These are phyloP conservation scores for Sebastes melanostomus DNA, from an alignment of 2,797 vertebrate genomes.

Conservation along the genomic window DNA sequence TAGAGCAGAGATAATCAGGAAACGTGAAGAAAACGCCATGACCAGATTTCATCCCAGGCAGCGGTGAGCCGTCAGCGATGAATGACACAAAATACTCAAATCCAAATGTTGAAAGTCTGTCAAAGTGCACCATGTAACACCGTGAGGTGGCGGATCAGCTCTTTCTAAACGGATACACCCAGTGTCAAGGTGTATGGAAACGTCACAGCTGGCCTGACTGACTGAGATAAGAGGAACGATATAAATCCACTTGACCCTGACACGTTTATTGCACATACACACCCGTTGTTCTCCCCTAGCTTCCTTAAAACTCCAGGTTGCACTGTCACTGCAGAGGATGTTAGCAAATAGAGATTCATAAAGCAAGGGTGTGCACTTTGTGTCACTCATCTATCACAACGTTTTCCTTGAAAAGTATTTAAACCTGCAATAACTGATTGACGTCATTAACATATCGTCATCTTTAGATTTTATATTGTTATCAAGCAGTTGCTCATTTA, in stretches of 20 bases:
- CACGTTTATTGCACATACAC: not conserved
- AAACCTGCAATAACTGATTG: no score
- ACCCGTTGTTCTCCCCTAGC: not conserved
- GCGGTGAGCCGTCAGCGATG: not conserved
- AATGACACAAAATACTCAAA: not conserved
- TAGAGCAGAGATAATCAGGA: conserved; percentile 1
- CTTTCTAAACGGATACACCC: not conserved
- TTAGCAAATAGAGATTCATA: no score
- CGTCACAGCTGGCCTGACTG: not conserved
- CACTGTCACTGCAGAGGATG: not conserved
- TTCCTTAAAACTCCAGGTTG: not conserved
- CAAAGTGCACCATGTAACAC: not conserved
- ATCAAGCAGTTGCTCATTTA: no score
- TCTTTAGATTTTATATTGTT: no score
- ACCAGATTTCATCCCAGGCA: not conserved
- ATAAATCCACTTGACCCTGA: not conserved
- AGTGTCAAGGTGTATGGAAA: not conserved
- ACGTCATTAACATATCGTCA: no score
- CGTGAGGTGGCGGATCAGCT: not conserved
- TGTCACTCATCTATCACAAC: not conserved
- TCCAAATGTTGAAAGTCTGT: not conserved
- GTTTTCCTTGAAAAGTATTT: not conserved
- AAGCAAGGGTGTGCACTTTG: not conserved
- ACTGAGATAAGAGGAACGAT: not conserved
- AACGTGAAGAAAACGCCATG: conserved; percentile 22